Evolutionary conservation across 2,888 invertebrate genomes (phyloP).

Genomic region (Drosophila subquinaria): DNA sequence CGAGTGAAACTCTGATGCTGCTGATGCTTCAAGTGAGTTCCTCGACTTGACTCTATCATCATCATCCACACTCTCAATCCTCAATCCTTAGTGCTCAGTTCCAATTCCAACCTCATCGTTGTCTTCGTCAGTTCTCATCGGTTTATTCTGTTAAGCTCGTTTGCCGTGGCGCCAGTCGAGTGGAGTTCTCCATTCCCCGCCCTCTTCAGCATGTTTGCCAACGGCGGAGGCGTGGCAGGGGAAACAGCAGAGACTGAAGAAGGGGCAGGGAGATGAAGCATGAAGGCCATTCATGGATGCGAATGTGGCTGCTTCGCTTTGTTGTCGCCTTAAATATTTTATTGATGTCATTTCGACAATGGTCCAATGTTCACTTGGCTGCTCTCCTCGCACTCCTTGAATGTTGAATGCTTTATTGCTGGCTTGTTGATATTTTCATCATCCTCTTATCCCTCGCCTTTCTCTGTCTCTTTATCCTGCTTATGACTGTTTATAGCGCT

Average conservation of each 20-base stretch:
- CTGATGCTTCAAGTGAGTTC: constrained; percentile 44
- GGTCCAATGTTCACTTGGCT: constrained; percentile 65
- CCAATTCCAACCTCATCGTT: constrained; percentile 4
- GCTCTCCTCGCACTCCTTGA: constrained; percentile 42
- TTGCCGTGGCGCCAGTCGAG: constrained; percentile 64
- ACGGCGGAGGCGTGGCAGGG: constrained; percentile 23
- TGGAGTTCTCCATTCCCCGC: constrained; percentile 43
- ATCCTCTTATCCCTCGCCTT: constrained; percentile 27
- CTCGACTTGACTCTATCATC: constrained; percentile 10
- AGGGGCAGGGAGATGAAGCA: constrained; percentile 26
- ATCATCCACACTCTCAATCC: constrained; percentile 12
- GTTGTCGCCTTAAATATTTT: constrained; percentile 72
- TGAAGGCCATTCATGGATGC: constrained; percentile 53
- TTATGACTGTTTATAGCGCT: constrained; percentile 46
- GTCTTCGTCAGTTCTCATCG: constrained; percentile 46
- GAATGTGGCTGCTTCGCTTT: constrained; percentile 47
- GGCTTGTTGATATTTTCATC: constrained; percentile 73
- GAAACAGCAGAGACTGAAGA: not conserved
- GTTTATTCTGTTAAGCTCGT: constrained; percentile 73
- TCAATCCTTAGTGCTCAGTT: constrained; percentile 10
- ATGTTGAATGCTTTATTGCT: constrained; percentile 66
- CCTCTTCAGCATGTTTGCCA: constrained; percentile 47
- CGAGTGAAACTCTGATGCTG: constrained; percentile 42
- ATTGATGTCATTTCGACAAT: constrained; percentile 79
- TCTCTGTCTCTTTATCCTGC: constrained; percentile 15